Evolutionary conservation across 2,113 vertebrate genomes (phyloP).

Genomic region (Aplodontia rufa): DNA sequence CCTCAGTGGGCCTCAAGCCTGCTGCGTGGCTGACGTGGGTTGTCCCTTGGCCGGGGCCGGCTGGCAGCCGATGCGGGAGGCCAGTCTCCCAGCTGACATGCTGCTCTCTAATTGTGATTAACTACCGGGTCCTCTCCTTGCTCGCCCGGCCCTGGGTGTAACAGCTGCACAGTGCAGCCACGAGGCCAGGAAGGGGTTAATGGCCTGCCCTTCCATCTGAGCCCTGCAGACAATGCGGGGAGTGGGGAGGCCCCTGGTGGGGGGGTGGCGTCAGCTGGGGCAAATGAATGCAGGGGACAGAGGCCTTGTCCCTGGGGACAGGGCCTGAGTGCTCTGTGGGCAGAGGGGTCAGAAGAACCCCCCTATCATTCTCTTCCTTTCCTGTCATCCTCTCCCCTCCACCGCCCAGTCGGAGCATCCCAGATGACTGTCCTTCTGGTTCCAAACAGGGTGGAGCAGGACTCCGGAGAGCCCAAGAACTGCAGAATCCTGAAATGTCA

Average conservation of each 20-base stretch:
- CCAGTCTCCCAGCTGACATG: conserved; percentile 85
- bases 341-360: conserved; percentile 49
- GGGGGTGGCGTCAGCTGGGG: conserved; percentile 70
- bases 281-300: conserved; percentile 59
- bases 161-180: conserved; percentile 86
- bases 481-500: background rate
- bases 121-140: conserved; percentile 66
- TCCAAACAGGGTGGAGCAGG: background rate
- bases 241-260: background rate
- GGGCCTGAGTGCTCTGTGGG: conserved; percentile 36
- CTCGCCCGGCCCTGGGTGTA: conserved; percentile 51
- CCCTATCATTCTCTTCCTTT: background rate
- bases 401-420: background rate
- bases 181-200: conserved; percentile 76
- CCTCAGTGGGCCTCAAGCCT: background rate
- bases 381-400: background rate
- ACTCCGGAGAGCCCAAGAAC: background rate
- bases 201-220: conserved; percentile 71
- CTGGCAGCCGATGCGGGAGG: conserved; percentile 65
- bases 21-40: background rate
- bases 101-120: conserved; percentile 83
- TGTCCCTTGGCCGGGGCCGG: background rate
- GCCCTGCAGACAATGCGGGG: conserved; percentile 65
- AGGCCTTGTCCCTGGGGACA: conserved; percentile 58
- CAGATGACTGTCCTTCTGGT: background rate